Conservation (phyloP, 2,888 invertebrate genomes). For the Nemoura dubitans region DNA sequence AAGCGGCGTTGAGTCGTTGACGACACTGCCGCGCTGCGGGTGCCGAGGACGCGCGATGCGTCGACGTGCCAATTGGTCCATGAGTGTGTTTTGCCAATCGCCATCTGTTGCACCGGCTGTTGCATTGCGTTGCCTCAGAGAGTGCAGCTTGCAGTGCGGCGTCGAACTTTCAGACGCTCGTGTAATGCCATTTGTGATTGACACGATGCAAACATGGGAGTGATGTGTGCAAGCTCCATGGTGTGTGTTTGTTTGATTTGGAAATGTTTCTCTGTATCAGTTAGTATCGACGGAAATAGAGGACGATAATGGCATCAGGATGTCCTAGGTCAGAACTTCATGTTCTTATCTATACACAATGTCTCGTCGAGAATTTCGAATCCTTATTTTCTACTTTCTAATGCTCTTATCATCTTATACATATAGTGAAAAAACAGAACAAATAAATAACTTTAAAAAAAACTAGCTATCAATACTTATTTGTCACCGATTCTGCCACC, state of each 20-base stretch:
- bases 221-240: background rate
- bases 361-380: too few relatives aligned
- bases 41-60: background rate
- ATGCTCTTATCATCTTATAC: too few relatives aligned
- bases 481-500: too few relatives aligned
- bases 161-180: background rate
- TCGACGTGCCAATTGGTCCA: background rate
- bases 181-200: background rate
- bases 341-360: too few relatives aligned
- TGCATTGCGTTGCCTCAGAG: background rate
- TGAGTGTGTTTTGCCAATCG: background rate
- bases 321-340: background rate
- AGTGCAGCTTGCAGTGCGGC: background rate
- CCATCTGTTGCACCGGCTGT: background rate
- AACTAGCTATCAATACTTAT: too few relatives aligned
- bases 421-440: too few relatives aligned
- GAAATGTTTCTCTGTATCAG: background rate
- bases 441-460: too few relatives aligned
- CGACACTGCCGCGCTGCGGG: background rate
- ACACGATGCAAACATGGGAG: background rate
- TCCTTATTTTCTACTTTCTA: too few relatives aligned
- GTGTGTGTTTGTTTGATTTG: background rate
- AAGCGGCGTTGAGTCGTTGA: background rate
- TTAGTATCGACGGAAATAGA: background rate
- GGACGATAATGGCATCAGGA: background rate